These are phyloP conservation scores for Anoplolepis gracilipes DNA, from an alignment of 1,140 invertebrate species.

Conservation along the genomic window DNA sequence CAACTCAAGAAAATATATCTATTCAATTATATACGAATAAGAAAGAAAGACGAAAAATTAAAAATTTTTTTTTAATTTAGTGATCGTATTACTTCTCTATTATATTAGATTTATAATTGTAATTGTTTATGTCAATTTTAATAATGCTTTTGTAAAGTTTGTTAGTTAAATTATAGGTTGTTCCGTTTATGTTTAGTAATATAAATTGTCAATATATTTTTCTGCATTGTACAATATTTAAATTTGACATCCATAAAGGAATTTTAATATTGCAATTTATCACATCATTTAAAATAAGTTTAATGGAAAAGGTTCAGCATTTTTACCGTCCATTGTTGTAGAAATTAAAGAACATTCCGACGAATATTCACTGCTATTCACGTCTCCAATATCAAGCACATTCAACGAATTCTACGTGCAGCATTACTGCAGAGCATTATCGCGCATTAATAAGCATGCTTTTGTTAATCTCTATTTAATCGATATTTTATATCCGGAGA, in stretches of 20 bases:
- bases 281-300: neutral
- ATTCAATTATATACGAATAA: slow-evolving; percentile 3
- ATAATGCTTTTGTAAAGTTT: neutral
- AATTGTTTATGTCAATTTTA: neutral
- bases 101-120: neutral
- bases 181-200: neutral
- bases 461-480: slow-evolving; percentile 47
- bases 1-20: neutral
- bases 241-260: neutral
- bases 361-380: slow-evolving; percentile 19
- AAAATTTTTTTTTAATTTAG: neutral
- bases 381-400: slow-evolving; percentile 20
- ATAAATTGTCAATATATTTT: neutral
- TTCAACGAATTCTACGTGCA: neutral
- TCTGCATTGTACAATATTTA: neutral
- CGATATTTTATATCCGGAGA: slow-evolving; percentile 34
- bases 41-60: neutral
- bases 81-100: neutral
- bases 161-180: neutral
- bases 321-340: slow-evolving; percentile 14
- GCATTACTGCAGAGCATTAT: slow-evolving; percentile 19
- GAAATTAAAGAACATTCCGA: slow-evolving; percentile 28
- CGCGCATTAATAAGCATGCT: slow-evolving; percentile 29
- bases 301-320: neutral
- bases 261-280: slow-evolving; percentile 25